Percentiles rank a stretch among this genome's conserved stretches.
Conservation (phyloP, 1,140 invertebrate species). For the Camponotus vicinus region DNA sequence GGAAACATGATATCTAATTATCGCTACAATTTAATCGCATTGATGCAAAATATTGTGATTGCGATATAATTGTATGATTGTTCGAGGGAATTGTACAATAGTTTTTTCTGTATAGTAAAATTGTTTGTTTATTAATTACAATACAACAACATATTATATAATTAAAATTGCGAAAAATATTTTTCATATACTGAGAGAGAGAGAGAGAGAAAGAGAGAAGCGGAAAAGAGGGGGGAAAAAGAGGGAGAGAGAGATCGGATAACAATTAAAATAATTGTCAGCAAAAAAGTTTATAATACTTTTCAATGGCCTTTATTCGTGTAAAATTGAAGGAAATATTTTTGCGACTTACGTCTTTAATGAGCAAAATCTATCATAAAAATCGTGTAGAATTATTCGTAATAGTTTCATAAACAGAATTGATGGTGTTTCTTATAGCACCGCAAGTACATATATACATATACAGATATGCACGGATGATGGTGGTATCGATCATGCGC, state of each 20-base stretch:
- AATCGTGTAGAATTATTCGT: background rate
- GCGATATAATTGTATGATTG: background rate
- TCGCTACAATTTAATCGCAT: background rate
- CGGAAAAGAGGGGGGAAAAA: no score
- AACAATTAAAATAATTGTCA: background rate
- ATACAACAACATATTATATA: no score
- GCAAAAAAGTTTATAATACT: background rate
- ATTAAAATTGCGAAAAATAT: no score
- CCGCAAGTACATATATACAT: background rate
- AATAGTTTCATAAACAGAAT: background rate
- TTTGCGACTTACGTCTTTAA: background rate
- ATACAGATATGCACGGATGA: no score
- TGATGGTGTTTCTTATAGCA: background rate
- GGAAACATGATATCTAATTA: background rate
- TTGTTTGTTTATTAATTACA: background rate
- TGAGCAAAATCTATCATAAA: background rate
- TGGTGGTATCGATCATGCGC: constrained; percentile 53
- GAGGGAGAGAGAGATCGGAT: no score
- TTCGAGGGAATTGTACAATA: background rate
- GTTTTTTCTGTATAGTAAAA: background rate
- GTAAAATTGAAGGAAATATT: background rate
- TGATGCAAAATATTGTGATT: background rate
- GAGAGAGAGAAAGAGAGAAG: no score
- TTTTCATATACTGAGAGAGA: no score
- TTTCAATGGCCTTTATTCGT: background rate